Evolutionary conservation across 2,113 vertebrate genomes (phyloP), one percentile per base, ranked within the genome.

Genomic region (Pseudopipra pipra): DNA sequence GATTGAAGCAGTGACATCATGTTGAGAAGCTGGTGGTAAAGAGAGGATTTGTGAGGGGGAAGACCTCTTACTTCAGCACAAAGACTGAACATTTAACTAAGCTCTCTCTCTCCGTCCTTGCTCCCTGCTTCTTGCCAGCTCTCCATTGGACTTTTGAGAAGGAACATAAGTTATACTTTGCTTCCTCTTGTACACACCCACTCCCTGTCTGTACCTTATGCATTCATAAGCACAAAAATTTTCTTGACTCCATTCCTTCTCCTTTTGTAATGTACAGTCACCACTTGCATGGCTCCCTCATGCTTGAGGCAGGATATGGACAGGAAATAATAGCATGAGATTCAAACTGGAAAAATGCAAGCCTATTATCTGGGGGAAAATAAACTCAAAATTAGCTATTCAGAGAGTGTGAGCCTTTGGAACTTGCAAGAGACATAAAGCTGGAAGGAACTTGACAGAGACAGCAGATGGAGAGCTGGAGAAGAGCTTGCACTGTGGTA

Each of bases 341-440:
- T 95, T 96, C 94, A 96, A 94, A 96, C 87, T 92, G 85, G 66
- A 97, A 97, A 94, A 96, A 96, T 97, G 96, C 87, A 96, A 89
- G 85, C 78, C 61, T 86, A 92, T 97, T 96, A 94, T 96, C 96
- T 95, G 67, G 90, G 91, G 96, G n/a, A 55, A 97, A 95, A 96
- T 97, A 95, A 96, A 95, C 77, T 55, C 91, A 85, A 96, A 88
- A 75, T 88, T 96, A 92, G 90, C 77, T 91, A 37, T 93, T 96
- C 79, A 92, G 76, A 90, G 81, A 90, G 93, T 8, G 80, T 90
- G 75, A 94, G 67, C 51, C 33, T 81, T 78, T 93, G 94, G 86
- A 97, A 92, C 84, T 93, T 88, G 63, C 35, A 79, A 86, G 43
- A 63, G 65, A 86, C 95, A 71, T 61, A 75, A 72, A 89, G 49